Evolutionary conservation across 2,888 invertebrate genomes (phyloP).

Genomic region (Dicycla oo): DNA sequence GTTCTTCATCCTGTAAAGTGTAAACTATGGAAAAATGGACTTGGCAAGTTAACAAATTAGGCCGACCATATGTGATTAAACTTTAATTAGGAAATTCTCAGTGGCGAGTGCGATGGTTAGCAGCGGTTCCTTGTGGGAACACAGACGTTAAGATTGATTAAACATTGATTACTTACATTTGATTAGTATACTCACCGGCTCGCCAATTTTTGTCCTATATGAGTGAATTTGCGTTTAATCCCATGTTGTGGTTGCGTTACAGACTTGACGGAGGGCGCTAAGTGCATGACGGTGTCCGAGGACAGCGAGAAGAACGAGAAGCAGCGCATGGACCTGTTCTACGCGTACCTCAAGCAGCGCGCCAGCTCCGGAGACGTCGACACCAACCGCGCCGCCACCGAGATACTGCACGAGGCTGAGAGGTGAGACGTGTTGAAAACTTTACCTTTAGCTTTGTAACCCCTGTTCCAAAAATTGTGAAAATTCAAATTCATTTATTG

Average conservation of each 20-base stretch:
- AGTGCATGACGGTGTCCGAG: conserved; percentile 98
- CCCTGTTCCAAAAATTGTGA: no score
- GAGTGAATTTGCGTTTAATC: neutral
- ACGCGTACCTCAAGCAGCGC: conserved; percentile 91
- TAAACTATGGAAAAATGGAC: no score
- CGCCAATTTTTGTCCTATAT: neutral
- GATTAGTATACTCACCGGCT: no score
- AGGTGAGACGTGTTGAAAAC: conserved; percentile 48
- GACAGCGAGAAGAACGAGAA: conserved; percentile 99
- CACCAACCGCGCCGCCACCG: conserved; percentile 71
- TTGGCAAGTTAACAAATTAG: no score
- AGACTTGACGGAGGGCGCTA: conserved; percentile 97
- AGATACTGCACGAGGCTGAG: conserved; percentile 85
- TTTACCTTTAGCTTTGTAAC: no score
- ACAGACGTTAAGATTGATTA: no score
- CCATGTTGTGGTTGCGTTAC: conserved; percentile 28
- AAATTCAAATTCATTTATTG: no score
- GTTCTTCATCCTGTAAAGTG: no score
- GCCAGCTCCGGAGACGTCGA: conserved; percentile 76
- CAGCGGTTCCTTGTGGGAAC: neutral
- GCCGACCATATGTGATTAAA: no score
- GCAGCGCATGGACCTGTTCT: conserved; percentile 98
- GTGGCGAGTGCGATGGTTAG: no score
- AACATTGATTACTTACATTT: no score
- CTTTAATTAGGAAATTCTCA: neutral